These are phyloP conservation scores for Xestoiulus laeticollis DNA, from an alignment of 2,888 invertebrate genomes.

Conservation along the genomic window DNA sequence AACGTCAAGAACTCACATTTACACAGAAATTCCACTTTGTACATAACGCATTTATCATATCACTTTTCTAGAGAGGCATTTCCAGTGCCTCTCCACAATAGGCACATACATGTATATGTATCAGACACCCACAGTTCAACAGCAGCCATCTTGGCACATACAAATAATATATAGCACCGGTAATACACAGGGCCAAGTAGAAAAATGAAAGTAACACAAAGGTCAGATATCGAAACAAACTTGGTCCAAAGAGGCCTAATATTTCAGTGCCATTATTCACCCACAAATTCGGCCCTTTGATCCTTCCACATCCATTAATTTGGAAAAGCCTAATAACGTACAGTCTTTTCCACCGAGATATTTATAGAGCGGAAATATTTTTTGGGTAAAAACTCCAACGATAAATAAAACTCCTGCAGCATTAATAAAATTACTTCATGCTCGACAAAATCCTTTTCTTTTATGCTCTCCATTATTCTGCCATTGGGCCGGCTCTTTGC, in stretches of 20 bases:
- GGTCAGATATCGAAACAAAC: neutral
- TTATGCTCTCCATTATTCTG: constrained; percentile 36
- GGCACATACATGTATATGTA: too few relatives aligned
- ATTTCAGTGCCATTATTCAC: constrained; percentile 6
- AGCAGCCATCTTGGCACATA: neutral
- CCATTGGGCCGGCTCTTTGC: constrained; percentile 14
- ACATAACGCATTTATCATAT: neutral
- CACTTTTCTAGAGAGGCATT: neutral
- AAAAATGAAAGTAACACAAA: neutral
- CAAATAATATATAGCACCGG: neutral
- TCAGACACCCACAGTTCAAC: neutral
- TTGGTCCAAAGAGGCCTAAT: neutral
- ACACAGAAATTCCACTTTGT: neutral
- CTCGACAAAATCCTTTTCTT: constrained; percentile 35
- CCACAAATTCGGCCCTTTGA: constrained; percentile 25
- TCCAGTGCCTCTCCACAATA: neutral
- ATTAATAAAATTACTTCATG: constrained; percentile 43
- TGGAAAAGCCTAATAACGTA: constrained; percentile 16
- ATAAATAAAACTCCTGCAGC: constrained; percentile 31
- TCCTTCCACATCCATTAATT: constrained; percentile 40
- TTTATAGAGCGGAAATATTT: constrained; percentile 41
- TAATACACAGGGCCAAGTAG: neutral
- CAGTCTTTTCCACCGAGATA: constrained; percentile 15
- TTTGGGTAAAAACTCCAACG: constrained; percentile 26
- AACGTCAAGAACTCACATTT: neutral